Evolutionary conservation across 2,888 invertebrate species (phyloP).

Genomic region (Agrotis clavis): DNA sequence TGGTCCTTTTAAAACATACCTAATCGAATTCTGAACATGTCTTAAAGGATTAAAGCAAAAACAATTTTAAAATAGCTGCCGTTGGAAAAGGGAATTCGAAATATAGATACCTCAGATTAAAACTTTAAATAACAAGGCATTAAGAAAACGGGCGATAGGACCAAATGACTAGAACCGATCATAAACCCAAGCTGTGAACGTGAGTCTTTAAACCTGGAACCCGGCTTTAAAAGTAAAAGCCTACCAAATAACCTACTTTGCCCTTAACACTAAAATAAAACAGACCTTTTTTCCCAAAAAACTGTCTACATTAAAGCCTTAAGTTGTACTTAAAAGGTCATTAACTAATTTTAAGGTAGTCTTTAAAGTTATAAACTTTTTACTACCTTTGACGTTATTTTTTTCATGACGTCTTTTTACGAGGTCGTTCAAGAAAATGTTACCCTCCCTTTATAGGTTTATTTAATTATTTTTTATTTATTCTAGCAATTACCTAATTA

Average conservation of each 20-base stretch:
- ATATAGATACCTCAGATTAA: not conserved
- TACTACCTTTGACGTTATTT: conserved; percentile 57
- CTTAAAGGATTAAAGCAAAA: too few relatives aligned
- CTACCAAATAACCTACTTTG: conserved; percentile 11
- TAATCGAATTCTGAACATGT: too few relatives aligned
- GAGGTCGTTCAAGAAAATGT: conserved; percentile 53
- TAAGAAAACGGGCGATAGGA: not conserved
- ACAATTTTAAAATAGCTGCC: too few relatives aligned
- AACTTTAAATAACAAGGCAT: not conserved
- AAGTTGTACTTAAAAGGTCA: conserved; percentile 50
- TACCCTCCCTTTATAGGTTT: conserved; percentile 36
- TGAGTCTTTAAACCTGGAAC: conserved; percentile 17
- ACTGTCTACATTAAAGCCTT: conserved; percentile 32
- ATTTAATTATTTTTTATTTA: conserved; percentile 49
- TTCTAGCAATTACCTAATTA: conserved; percentile 44
- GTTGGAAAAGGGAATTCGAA: not conserved
- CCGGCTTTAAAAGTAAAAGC: conserved; percentile 5
- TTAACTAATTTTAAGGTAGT: conserved; percentile 62
- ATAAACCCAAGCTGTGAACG: conserved; percentile 19
- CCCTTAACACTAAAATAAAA: conserved; percentile 47
- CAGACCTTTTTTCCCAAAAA: conserved; percentile 19
- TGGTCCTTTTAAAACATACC: too few relatives aligned
- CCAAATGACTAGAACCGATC: conserved; percentile 12
- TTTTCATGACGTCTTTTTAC: conserved; percentile 58
- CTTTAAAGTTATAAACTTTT: conserved; percentile 59